These are phyloP conservation scores for Columba guinea DNA, from an alignment of 2,797 vertebrate species.

Conservation along the genomic window DNA sequence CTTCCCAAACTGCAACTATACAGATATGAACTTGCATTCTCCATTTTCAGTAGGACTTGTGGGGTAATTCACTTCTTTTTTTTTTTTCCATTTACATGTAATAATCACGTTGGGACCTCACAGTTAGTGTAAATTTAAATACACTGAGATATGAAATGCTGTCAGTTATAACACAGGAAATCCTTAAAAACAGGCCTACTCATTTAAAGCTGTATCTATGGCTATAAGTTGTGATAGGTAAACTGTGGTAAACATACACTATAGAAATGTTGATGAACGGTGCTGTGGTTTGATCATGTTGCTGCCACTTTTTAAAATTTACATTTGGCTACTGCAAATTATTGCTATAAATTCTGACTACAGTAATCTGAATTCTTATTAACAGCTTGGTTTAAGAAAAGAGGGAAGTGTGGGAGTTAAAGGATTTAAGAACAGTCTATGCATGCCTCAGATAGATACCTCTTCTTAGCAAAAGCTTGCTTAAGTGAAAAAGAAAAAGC, in stretches of 20 bases:
- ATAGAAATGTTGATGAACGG: conserved; percentile 8
- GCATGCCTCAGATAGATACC: conserved; percentile 50
- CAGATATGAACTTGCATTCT: background rate
- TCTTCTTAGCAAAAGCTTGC: conserved; percentile 54
- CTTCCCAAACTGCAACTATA: background rate
- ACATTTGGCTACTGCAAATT: conserved; percentile 5
- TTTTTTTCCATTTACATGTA: background rate
- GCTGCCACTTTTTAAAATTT: conserved; percentile 21
- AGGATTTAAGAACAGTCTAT: conserved; percentile 53
- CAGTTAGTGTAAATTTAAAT: background rate
- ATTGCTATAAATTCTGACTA: conserved; percentile 39
- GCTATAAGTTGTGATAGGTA: background rate
- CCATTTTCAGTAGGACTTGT: background rate
- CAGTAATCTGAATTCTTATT: conserved; percentile 65
- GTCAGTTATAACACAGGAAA: conserved; percentile 1
- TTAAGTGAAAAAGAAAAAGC: background rate
- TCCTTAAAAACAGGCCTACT: conserved; percentile 3
- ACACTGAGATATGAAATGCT: background rate
- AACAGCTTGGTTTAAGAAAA: conserved; percentile 53
- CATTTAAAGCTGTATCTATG: background rate
- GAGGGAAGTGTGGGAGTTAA: conserved; percentile 36
- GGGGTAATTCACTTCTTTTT: rapidly evolving
- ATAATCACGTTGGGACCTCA: background rate
- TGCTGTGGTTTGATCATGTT: conserved; percentile 18
- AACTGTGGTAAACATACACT: conserved; percentile 11